Evolutionary conservation across 2,888 invertebrate species (phyloP), one percentile per base, ranked within the genome.

Genomic region (Tuta absoluta): DNA sequence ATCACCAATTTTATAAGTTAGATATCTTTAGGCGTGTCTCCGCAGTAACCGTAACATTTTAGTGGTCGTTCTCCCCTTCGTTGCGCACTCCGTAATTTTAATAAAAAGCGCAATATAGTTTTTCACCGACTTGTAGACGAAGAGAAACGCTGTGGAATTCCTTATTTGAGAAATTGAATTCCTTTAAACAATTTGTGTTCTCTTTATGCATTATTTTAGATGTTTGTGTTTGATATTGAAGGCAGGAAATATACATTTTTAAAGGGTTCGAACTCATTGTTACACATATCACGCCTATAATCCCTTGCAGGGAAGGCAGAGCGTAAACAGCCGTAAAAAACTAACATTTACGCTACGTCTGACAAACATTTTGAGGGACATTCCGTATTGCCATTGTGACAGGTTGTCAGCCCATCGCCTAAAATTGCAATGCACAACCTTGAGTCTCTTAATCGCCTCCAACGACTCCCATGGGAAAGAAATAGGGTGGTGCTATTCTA

Each of bases 21-120:
- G 85, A 82, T 84, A 85, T 86, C 85, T 81, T 80, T 84, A 81
- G 80, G 81, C 87, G 84, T 87, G 88, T 88, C 87, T 84, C 88
- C 85, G 85, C 89, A 84, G 85, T 89, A 86, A 87, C 88, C 87
- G 85, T 91, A 88, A 90, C 86, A 73, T 89, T 91, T 90, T 86
- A 90, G 85, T 87, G 86, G 80, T 77, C 81, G 82, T 91, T 89
- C 75, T 74, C 87, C 85, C 87, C 87, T 89, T 85, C 87, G 88
- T 82, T 81, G 82, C 81, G 81, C 84, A 86, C 84, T 87, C 79
- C 83, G 86, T 85, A 84, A 86, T 89, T 89, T 90, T 86, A 86
- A 85, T 86, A 85, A 89, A 86, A 86, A 86, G 82, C 76, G 81
- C 82, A 81, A 87, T 87, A 89, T 86, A 87, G 86, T 87, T 88